phyloP scores from a whole-genome alignment of 2,888 invertebrate genomes.

The Athalia rosae region DNA sequence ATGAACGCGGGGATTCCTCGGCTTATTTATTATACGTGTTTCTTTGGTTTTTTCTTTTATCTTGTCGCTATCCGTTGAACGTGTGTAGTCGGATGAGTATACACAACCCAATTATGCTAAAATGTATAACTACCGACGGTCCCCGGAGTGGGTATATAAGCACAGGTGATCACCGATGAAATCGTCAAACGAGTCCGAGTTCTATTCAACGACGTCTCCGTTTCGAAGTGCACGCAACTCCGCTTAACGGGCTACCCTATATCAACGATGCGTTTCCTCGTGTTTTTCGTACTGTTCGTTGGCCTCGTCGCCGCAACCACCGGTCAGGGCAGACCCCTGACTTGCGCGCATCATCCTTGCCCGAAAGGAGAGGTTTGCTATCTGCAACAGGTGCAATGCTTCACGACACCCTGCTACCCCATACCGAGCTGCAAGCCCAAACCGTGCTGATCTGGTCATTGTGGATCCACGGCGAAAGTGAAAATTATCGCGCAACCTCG shows the following conservation, averaged over 20 bases:
- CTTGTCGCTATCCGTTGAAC: background rate
- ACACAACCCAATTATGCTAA: background rate
- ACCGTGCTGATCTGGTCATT: too few species aligned
- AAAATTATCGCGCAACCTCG: too few species aligned
- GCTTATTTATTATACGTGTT: too few species aligned
- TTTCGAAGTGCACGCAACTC: too few species aligned
- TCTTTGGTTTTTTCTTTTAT: too few species aligned
- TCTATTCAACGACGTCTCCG: constrained; percentile 12
- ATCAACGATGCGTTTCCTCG: constrained; percentile 12
- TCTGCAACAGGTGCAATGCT: constrained; percentile 3
- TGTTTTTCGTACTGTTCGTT: constrained; percentile 12
- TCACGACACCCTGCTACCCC: constrained; percentile 10
- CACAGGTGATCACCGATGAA: background rate
- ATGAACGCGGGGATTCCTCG: too few species aligned
- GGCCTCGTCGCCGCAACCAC: background rate
- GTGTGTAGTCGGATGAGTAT: background rate
- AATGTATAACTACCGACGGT: background rate
- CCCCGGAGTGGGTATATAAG: background rate
- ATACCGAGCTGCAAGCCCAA: background rate
- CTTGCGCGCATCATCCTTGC: background rate
- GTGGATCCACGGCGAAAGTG: too few species aligned
- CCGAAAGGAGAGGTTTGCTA: background rate
- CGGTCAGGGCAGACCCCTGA: background rate
- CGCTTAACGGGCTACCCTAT: too few species aligned
- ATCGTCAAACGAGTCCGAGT: constrained; percentile 7